These are phyloP conservation scores for Gallinago undulata DNA, from an alignment of 2,113 vertebrate genomes.

Conservation along the genomic window DNA sequence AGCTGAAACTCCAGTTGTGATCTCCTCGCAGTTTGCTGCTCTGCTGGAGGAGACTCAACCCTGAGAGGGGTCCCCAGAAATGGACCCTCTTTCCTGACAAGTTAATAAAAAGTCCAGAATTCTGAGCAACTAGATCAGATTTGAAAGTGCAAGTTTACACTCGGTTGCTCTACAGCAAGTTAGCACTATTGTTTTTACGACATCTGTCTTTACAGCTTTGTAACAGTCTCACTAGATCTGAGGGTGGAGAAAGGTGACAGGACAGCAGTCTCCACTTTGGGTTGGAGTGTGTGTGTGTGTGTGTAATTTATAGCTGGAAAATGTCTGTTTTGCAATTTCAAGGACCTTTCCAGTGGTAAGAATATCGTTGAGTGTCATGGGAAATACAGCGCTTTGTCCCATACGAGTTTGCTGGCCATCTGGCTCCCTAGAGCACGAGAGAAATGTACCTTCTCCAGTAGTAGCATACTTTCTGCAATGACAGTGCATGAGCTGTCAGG, in stretches of 20 bases:
- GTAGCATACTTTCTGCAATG: not conserved
- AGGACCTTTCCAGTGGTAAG: not conserved
- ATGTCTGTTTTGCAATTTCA: not conserved
- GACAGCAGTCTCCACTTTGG: not conserved
- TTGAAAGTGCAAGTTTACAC: not conserved
- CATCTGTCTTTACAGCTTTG: not conserved
- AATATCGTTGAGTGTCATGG: not conserved
- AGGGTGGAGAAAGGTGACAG: not conserved
- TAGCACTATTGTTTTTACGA: not conserved
- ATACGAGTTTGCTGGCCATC: accelerated
- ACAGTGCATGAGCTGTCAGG: not conserved
- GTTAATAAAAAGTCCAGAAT: not conserved
- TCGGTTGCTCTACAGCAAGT: not conserved
- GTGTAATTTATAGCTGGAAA: not conserved
- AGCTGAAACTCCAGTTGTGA: not conserved
- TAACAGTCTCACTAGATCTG: not conserved
- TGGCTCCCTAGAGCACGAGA: not conserved
- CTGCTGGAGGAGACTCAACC: not conserved
- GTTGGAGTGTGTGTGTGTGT: not conserved
- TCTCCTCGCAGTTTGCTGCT: not conserved
- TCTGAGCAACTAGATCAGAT: not conserved
- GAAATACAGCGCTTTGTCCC: not conserved
- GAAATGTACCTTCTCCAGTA: not conserved
- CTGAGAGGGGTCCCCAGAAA: not conserved
- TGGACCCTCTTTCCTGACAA: not conserved